Evolutionary conservation across 2,797 vertebrate species (phyloP).

Genomic region (Phalanger gymnotis): DNA sequence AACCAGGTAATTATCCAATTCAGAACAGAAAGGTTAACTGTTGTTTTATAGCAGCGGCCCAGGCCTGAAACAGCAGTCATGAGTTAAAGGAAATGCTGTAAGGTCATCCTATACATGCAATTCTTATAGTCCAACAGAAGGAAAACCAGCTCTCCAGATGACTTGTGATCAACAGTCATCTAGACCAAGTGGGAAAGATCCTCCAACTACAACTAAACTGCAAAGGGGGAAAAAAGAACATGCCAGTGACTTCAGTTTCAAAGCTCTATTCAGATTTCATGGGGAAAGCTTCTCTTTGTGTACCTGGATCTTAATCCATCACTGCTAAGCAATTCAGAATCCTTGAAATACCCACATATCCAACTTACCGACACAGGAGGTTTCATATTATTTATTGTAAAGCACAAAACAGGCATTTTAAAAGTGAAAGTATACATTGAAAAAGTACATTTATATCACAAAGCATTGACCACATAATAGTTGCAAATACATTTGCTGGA

Average conservation of each 20-base stretch:
- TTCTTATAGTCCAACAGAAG: constrained; percentile 84
- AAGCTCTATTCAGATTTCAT: constrained; percentile 79
- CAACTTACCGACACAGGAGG: constrained; percentile 99
- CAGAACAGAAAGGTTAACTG: constrained; percentile 85
- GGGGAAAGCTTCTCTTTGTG: constrained; percentile 81
- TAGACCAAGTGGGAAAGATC: constrained; percentile 83
- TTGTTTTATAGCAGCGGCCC: constrained; percentile 84
- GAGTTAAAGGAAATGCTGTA: constrained; percentile 87
- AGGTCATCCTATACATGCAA: constrained; percentile 86
- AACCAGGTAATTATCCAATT: constrained; percentile 81
- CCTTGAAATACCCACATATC: constrained; percentile 89
- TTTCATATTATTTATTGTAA: constrained; percentile 99
- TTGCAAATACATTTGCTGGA: constrained; percentile 98
- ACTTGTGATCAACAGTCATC: constrained; percentile 86
- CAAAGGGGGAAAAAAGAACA: constrained; percentile 84
- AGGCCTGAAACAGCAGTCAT: constrained; percentile 87
- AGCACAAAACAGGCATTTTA: constrained; percentile 99
- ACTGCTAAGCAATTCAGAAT: constrained; percentile 84
- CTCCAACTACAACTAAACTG: constrained; percentile 87
- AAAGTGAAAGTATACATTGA: constrained; percentile 99
- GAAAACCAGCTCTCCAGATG: constrained; percentile 84
- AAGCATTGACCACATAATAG: constrained; percentile 97
- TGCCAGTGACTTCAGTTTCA: constrained; percentile 80
- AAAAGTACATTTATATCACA: constrained; percentile 99
- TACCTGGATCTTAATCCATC: constrained; percentile 85